Evolutionary conservation across 2,113 vertebrate species (phyloP).

Genomic region (Alligator mississippiensis): DNA sequence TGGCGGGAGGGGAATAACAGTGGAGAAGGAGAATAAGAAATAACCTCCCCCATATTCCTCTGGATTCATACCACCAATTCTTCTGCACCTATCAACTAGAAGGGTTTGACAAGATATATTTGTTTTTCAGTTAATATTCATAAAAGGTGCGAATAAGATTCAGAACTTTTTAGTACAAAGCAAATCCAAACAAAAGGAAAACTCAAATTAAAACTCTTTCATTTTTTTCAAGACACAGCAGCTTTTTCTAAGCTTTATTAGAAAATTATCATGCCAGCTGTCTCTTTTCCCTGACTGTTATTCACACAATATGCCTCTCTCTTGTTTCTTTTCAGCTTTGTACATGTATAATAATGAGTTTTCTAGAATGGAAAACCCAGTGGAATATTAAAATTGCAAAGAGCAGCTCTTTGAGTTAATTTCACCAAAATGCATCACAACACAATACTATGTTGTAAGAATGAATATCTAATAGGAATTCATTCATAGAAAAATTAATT

Average conservation of each 20-base stretch:
- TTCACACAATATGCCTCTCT: conserved; percentile 86
- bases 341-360: conserved; percentile 90
- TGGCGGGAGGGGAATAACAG: conserved; percentile 39
- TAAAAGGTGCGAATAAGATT: conserved; percentile 79
- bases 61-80: conserved; percentile 64
- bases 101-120: conserved; percentile 74
- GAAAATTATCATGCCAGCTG: conserved; percentile 83
- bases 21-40: conserved; percentile 52
- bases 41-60: conserved; percentile 48
- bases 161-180: conserved; percentile 79
- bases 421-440: conserved; percentile 80
- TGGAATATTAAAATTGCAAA: conserved; percentile 86
- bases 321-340: conserved; percentile 84
- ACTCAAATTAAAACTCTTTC: conserved; percentile 75
- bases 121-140: conserved; percentile 76
- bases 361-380: conserved; percentile 82
- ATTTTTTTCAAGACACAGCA: conserved; percentile 77
- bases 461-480: conserved; percentile 77
- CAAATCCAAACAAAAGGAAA: conserved; percentile 76
- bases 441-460: conserved; percentile 75
- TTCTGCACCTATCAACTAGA: conserved; percentile 63
- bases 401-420: conserved; percentile 77
- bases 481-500: conserved; percentile 77
- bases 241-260: conserved; percentile 81
- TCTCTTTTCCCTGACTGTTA: conserved; percentile 88